Evolutionary conservation across 2,113 vertebrate species (phyloP).

Genomic region (Nibea coibor): DNA sequence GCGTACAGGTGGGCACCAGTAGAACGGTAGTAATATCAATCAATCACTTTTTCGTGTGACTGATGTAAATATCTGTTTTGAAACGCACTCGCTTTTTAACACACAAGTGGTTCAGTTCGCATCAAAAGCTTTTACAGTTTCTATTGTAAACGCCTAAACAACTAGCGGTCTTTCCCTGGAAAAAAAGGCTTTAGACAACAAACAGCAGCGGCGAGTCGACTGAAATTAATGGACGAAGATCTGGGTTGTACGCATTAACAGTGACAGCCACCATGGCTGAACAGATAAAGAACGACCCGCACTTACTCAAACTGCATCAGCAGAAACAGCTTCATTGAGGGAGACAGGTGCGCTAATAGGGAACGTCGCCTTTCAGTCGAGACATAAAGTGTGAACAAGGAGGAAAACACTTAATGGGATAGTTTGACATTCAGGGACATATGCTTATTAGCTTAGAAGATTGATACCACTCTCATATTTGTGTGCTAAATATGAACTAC

Average conservation of each 20-base stretch:
- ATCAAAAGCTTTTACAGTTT: not conserved
- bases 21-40: constrained; percentile 19
- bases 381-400: not conserved
- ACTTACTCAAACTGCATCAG: not conserved
- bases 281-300: not conserved
- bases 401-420: not conserved
- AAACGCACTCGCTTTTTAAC: not conserved
- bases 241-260: not conserved
- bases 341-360: not conserved
- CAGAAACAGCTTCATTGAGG: not conserved
- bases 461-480: not conserved
- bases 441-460: not conserved
- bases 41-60: not conserved
- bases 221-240: not conserved
- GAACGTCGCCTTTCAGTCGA: not conserved
- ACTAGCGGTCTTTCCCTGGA: not conserved
- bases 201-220: not conserved
- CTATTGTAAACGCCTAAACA: not conserved
- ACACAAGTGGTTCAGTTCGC: not conserved
- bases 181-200: not conserved
- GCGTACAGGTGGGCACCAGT: constrained; percentile 18
- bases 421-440: not conserved
- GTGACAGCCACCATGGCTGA: not conserved
- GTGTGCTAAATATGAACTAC: too few relatives aligned
- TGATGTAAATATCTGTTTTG: constrained; percentile 17